Percentiles rank a stretch among this genome's conserved stretches.
Conservation (phyloP, 1,140 invertebrate species). For the Penaeus indicus region DNA sequence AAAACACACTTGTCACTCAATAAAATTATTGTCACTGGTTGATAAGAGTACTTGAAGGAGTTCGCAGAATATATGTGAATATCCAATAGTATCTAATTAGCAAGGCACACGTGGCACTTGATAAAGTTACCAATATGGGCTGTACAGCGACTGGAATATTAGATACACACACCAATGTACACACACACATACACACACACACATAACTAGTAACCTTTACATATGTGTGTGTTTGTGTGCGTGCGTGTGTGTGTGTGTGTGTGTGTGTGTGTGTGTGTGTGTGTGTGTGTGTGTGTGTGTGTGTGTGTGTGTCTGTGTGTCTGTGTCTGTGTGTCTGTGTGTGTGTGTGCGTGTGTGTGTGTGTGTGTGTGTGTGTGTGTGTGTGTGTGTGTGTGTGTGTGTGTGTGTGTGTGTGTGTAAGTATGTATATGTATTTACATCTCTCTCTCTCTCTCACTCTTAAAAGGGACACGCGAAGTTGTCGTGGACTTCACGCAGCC, state of each 20-base stretch:
- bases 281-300: background rate
- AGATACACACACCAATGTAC: too few species aligned
- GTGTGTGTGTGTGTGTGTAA: background rate
- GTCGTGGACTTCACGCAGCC: slow-evolving; percentile 47
- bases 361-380: background rate
- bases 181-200: too few species aligned
- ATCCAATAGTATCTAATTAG: too few species aligned
- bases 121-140: too few species aligned
- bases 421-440: background rate
- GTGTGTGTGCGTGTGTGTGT: background rate
- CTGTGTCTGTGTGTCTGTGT: background rate
- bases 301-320: background rate
- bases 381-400: background rate
- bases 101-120: too few species aligned
- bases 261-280: background rate
- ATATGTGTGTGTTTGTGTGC: slow-evolving; percentile 4
- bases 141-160: too few species aligned
- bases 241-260: background rate
- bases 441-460: background rate
- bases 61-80: too few species aligned
- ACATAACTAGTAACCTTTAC: background rate
- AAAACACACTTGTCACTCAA: too few species aligned
- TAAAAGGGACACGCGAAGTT: slow-evolving; percentile 2
- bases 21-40: too few species aligned
- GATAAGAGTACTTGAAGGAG: too few species aligned